Conservation (phyloP, 2,113 vertebrate species). For the Varanus komodoensis region DNA sequence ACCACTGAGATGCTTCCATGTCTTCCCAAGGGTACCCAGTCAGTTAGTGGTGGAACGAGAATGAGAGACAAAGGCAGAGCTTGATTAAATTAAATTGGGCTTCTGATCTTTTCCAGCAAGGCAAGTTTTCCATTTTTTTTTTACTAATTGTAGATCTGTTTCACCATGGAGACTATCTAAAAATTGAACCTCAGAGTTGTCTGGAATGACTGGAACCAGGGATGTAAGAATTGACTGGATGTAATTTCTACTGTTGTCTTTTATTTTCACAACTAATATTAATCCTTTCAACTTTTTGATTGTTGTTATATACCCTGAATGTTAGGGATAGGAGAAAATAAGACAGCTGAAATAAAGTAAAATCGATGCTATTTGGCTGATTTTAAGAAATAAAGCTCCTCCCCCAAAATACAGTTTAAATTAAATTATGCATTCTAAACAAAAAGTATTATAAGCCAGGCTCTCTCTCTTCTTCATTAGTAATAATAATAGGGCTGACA, state of each 20-base stretch:
- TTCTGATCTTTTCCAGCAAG: not conserved
- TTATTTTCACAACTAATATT: not conserved
- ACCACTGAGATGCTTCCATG: not conserved
- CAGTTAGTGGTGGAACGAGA: not conserved
- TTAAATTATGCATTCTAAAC: not conserved
- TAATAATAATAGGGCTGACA: not conserved
- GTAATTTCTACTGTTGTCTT: not conserved
- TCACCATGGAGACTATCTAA: not conserved
- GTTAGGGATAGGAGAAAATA: not conserved
- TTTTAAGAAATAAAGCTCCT: not conserved
- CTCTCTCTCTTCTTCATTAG: constrained; percentile 7
- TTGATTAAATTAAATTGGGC: not conserved
- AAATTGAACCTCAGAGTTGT: not conserved
- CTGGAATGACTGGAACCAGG: not conserved
- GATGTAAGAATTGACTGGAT: not conserved
- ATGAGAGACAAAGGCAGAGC: not conserved
- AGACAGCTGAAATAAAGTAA: not conserved
- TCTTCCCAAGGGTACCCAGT: not conserved
- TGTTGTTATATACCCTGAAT: not conserved
- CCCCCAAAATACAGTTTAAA: not conserved
- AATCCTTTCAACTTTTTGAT: not conserved
- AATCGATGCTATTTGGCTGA: not conserved
- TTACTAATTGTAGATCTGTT: not conserved
- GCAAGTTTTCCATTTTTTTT: not conserved
- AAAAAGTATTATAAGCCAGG: not conserved